Base-by-base conservation (phyloP, 35 echinoderm and acorn worm genomes). In the Heliocidaris tuberculata region DNA sequence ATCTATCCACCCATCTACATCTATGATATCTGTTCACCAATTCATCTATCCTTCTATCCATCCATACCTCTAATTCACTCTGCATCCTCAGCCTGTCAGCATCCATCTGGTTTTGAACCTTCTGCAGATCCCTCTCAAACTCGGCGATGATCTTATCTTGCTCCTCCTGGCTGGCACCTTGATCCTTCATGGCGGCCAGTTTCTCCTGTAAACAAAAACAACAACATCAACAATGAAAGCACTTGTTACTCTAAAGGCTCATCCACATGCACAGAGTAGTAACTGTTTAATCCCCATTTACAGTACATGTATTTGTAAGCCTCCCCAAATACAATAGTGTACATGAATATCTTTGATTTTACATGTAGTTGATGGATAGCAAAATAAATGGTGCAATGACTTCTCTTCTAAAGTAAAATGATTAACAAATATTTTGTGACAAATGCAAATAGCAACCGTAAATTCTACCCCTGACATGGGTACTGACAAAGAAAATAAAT, bases 71-170 rank as follows among this genome's bases (percentile, higher is more conserved):
- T 30, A 99, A 86, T 93, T 96, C 95, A 91, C 94, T 96, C 93
- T 99, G 96, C 98, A 99, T 99, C 35, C 98, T 96, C 94, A 99
- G 94, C 32, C 98, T 95, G 31, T 99, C 98, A 27, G 97, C 96
- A 95, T 99, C 98, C 96, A 97, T 97, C 93, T 97, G 97, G 42
- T 99, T 97, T 32, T 94, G 95, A 31, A 99, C 94, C 86, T 97
- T 99, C 60, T 97, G 94, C 1, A 99, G 86, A 65, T 99, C 98
- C 92, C 93, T 94, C 78, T 99, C 96, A 95, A 93, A 96, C 92
- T 99, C 98, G 27, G 97, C 95, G 11, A 99, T 88, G 65, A 99
- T 30, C 50, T 93, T 95, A 29, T 99, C 96, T 59, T 96, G 94
- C 17, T 99, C 98, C 85, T 95, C 98, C 92, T 97, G 96, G 32